Conservation (phyloP, 2,888 invertebrate species). For the Stenichneumon culpator region DNA sequence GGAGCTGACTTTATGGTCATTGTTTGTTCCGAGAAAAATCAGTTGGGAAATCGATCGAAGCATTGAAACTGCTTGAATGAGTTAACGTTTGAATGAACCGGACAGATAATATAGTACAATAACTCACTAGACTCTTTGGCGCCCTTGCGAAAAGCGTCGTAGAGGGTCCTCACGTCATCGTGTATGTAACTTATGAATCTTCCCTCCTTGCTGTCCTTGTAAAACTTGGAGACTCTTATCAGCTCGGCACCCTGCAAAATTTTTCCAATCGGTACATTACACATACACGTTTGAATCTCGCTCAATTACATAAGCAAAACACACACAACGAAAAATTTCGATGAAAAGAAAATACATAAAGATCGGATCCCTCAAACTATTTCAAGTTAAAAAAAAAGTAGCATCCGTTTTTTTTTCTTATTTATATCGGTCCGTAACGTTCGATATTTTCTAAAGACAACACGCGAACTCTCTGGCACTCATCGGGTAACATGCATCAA, state of each 20-base stretch:
- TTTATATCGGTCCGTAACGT: constrained; percentile 2
- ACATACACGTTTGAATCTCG: constrained; percentile 22
- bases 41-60: neutral
- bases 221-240: constrained; percentile 95
- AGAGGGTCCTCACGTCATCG: constrained; percentile 95
- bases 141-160: constrained; percentile 96
- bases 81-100: neutral
- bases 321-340: constrained; percentile 7
- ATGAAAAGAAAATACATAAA: neutral
- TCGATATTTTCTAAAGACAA: constrained; percentile 26
- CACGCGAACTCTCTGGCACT: constrained; percentile 33
- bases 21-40: neutral
- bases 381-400: neutral
- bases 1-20: neutral
- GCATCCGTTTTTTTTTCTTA: neutral
- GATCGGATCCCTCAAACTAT: neutral
- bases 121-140: constrained; percentile 95
- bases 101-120: neutral
- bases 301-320: constrained; percentile 40
- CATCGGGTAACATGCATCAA: constrained; percentile 22
- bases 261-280: constrained; percentile 52
- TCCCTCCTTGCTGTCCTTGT: constrained; percentile 95
- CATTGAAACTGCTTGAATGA: neutral
- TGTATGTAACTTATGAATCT: constrained; percentile 93
- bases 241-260: constrained; percentile 93